Percentiles rank a stretch among this genome's conserved stretches.
phyloP scores from a whole-genome alignment of 2,888 invertebrate species.

The Chalcis sispes region DNA sequence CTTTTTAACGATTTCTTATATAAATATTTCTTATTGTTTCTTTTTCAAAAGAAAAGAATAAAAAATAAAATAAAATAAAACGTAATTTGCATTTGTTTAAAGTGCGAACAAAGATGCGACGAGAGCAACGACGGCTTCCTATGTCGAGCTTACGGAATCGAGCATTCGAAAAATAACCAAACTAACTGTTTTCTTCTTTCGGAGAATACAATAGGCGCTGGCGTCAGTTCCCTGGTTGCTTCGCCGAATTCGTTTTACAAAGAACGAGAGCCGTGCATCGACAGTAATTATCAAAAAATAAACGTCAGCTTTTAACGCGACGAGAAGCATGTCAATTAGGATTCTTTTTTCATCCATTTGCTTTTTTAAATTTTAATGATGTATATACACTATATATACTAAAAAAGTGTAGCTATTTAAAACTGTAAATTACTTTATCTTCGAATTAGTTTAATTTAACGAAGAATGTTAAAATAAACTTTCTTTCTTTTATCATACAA shows the following conservation, averaged over 20 bases:
- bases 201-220: slow-evolving; percentile 88
- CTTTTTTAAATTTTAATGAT: too few species aligned
- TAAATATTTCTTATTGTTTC: not conserved
- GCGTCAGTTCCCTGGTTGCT: slow-evolving; percentile 83
- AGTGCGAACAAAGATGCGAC: slow-evolving; percentile 81
- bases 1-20: not conserved
- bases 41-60: not conserved
- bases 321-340: too few species aligned
- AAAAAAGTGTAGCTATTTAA: not conserved
- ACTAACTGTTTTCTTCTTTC: slow-evolving; percentile 84
- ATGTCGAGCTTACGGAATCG: slow-evolving; percentile 83
- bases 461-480: too few species aligned
- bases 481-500: too few species aligned
- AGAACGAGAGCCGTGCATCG: slow-evolving; percentile 88
- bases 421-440: too few species aligned
- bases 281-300: slow-evolving; percentile 81
- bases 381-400: too few species aligned
- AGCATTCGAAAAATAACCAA: slow-evolving; percentile 65
- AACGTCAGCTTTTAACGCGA: too few species aligned
- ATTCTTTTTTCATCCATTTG: too few species aligned
- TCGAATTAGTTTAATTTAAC: too few species aligned
- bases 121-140: slow-evolving; percentile 80
- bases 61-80: too few species aligned
- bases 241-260: slow-evolving; percentile 83
- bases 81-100: too few species aligned